Percentiles rank a stretch among this genome's conserved stretches.
Evolutionary conservation across 2,113 vertebrate species (phyloP).

Genomic region (Ovis aries): DNA sequence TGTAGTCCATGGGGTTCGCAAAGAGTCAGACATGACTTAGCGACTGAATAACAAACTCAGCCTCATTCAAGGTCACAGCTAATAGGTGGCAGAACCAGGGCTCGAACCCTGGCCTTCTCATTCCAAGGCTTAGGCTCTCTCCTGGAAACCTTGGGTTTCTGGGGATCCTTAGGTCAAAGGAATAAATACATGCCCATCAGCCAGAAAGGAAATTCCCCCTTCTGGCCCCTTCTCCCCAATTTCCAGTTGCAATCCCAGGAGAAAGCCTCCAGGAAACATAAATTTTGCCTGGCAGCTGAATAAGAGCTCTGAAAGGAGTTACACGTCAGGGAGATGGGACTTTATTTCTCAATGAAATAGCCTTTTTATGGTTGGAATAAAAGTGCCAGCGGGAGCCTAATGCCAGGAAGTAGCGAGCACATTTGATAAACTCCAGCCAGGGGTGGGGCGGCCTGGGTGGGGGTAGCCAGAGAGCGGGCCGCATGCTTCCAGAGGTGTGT

Average conservation of each 20-base stretch:
- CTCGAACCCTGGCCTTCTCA: not conserved
- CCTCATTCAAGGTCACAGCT: not conserved
- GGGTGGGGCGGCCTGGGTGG: constrained; percentile 19
- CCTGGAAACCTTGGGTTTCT: not conserved
- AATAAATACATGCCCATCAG: not conserved
- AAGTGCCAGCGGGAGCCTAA: constrained; percentile 74
- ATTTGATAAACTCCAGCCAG: constrained; percentile 68
- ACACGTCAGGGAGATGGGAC: constrained; percentile 74
- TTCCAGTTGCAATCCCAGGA: constrained; percentile 61
- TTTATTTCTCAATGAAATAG: constrained; percentile 80
- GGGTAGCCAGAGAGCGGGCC: not conserved
- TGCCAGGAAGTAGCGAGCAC: constrained; percentile 71
- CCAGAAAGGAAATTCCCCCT: not conserved
- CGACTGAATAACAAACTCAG: not conserved
- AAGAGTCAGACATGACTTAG: not conserved
- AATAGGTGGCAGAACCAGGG: not conserved
- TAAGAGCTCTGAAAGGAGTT: constrained; percentile 72
- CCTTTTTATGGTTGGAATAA: constrained; percentile 77
- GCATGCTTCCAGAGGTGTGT: not conserved
- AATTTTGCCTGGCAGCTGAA: constrained; percentile 67
- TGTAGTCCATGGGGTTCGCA: not conserved
- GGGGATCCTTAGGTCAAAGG: not conserved
- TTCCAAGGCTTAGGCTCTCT: not conserved
- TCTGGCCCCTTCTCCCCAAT: not conserved
- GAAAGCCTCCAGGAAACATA: constrained; percentile 75